phyloP scores from a whole-genome alignment of 92 coral and sea anemone genomes.

The Parazoanthus atlanticus region DNA sequence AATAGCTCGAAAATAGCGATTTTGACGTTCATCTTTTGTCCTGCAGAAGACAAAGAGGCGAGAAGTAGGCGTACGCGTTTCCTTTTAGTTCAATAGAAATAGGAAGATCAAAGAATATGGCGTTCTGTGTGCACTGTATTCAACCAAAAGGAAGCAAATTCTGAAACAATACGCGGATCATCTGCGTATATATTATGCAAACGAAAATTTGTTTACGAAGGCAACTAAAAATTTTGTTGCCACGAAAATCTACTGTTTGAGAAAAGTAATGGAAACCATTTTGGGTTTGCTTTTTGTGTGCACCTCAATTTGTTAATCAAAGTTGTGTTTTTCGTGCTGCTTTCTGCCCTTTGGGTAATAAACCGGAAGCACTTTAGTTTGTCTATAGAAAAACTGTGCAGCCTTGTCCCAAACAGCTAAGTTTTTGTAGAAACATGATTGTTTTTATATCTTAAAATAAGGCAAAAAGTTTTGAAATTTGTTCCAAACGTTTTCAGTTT shows the following conservation, averaged over 20 bases:
- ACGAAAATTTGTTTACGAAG: not conserved
- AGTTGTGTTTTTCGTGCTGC: not conserved
- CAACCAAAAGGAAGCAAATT: not conserved
- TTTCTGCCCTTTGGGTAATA: not conserved
- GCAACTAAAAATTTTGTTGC: not conserved
- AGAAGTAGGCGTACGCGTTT: not conserved
- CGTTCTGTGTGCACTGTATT: not conserved
- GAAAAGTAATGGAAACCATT: not conserved
- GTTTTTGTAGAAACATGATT: too few species aligned
- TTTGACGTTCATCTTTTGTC: not conserved
- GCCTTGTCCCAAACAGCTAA: too few species aligned
- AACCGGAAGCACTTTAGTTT: too few species aligned
- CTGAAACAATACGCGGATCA: not conserved
- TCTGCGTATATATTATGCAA: not conserved
- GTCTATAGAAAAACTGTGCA: too few species aligned
- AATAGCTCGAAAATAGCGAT: not conserved
- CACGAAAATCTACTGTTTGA: too few species aligned
- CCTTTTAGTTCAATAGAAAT: not conserved
- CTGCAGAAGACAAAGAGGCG: not conserved
- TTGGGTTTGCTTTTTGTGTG: not conserved
- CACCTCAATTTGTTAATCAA: not conserved
- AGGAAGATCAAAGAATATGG: not conserved
- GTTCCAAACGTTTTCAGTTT: too few species aligned
- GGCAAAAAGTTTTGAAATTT: too few species aligned
- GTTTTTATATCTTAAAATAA: too few species aligned